Conservation (phyloP, 2,113 vertebrate species). For the Mystacornis crossleyi region DNA sequence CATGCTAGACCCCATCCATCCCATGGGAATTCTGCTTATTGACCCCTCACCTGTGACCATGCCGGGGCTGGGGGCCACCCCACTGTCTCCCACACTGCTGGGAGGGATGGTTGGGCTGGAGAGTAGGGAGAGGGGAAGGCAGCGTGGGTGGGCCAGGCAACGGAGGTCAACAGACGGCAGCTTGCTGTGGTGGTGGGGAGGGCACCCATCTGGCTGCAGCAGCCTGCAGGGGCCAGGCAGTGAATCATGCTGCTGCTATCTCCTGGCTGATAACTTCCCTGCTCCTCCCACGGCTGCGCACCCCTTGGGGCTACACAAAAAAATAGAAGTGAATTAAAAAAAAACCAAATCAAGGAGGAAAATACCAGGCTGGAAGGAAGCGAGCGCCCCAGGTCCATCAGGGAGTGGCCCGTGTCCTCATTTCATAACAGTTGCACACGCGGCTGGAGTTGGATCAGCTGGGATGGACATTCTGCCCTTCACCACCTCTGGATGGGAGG, state of each 20-base stretch:
- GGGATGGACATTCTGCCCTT: background rate
- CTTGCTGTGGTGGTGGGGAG: background rate
- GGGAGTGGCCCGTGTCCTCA: background rate
- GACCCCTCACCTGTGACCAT: accelerated
- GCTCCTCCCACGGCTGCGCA: conserved; percentile 15
- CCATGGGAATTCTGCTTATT: background rate
- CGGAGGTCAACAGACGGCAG: background rate
- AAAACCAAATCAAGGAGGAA: background rate
- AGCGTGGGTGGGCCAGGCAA: accelerated
- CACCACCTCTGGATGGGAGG: accelerated
- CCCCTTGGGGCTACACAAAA: conserved; percentile 11
- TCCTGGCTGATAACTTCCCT: conserved; percentile 41
- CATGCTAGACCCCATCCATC: background rate
- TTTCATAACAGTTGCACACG: background rate
- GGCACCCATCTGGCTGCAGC: background rate
- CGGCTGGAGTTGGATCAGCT: background rate
- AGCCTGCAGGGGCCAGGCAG: background rate
- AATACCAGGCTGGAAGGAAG: conserved; percentile 44
- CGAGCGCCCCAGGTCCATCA: accelerated
- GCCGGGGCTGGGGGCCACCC: accelerated
- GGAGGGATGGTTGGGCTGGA: background rate
- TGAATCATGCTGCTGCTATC: conserved; percentile 61
- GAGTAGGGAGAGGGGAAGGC: background rate
- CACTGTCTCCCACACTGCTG: accelerated
- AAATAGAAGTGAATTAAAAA: background rate